Evolutionary conservation across 2,113 vertebrate genomes (phyloP).

Genomic region (Leucoraja erinaceus): DNA sequence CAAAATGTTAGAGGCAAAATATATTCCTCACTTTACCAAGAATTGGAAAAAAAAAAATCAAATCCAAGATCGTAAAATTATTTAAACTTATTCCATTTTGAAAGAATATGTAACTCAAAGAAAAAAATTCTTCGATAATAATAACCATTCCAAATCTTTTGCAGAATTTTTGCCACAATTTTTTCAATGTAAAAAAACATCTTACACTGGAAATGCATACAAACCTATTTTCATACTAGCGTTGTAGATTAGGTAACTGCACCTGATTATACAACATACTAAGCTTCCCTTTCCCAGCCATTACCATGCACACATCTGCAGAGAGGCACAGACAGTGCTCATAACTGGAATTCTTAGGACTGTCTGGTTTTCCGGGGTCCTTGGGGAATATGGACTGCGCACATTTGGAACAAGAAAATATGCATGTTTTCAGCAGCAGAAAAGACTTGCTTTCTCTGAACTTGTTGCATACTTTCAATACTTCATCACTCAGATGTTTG

Average conservation of each 20-base stretch:
- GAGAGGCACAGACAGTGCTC: constrained; percentile 31
- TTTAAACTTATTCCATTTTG: background rate
- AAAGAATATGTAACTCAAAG: background rate
- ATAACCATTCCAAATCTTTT: constrained; percentile 11
- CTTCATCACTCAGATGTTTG: constrained; percentile 27
- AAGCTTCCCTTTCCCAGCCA: constrained; percentile 22
- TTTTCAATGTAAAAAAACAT: constrained; percentile 25
- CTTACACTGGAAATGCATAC: background rate
- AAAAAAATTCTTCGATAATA: background rate
- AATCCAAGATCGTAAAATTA: background rate
- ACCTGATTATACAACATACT: constrained; percentile 35
- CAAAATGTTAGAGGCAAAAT: background rate
- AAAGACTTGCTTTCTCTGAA: constrained; percentile 33
- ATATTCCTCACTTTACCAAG: background rate
- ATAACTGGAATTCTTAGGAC: constrained; percentile 34
- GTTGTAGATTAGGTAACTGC: constrained; percentile 9
- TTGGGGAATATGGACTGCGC: constrained; percentile 23
- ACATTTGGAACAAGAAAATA: constrained; percentile 28
- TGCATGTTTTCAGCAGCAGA: constrained; percentile 32
- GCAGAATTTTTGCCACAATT: constrained; percentile 8
- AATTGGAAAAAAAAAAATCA: background rate
- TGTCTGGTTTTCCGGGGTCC: constrained; percentile 33
- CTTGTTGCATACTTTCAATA: constrained; percentile 25
- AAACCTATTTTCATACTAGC: constrained; percentile 6
- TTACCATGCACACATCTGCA: constrained; percentile 35